Evolutionary conservation across 2,113 vertebrate species (phyloP), one percentile per base, ranked within the genome.

Genomic region (Cryptoleucopteryx plumbea): DNA sequence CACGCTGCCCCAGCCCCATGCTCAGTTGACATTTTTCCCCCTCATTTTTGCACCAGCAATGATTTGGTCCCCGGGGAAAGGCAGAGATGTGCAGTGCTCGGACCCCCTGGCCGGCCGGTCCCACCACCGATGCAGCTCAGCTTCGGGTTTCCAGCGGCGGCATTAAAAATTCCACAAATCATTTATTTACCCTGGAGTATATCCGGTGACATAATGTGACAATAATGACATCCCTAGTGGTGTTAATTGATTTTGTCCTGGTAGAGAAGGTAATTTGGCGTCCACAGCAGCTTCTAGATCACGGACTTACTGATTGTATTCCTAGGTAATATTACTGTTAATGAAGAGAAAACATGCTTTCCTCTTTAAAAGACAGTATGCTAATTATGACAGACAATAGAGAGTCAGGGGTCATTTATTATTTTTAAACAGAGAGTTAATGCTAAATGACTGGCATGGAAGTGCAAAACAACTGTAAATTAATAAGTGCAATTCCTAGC

Each of bases 231-330:
- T 98, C 98, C 98, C 98, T 96, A 63, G 98, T 98, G 98, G 98
- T 98, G 98, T 98, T 98, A 98, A 98, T 98, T 99, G 98, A 99
- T 98, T 98, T 98, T 98, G 98, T 98, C 98, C 98, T 98, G 98
- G 95, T 98, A 96, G 98, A 97, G 96, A 97, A 94, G 98, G 98
- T 98, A 98, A 98, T 98, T 98, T 98, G 98, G 98, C 95, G 88
- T 98, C 98, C 96, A 74, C 89, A 16, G 98, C 94, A 96, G 98
- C 96, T 97, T 97, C 97, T 85, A 82, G 97, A 98, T 98, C 98
- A 95, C 71, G 97, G 98, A 96, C 96, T 97, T 95, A 93, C 97
- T 97, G 98, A 98, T 98, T 98, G 97, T 96, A 97, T 98, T 97
- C 96, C 97, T 97, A 98, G 98, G 98, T 98, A 98, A 97, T 97